A percentile compares a stretch with the other conserved stretches of the same genome.
These are phyloP conservation scores for Aphelinus atriplicis DNA, from an alignment of 1,140 invertebrate genomes.

Conservation along the genomic window DNA sequence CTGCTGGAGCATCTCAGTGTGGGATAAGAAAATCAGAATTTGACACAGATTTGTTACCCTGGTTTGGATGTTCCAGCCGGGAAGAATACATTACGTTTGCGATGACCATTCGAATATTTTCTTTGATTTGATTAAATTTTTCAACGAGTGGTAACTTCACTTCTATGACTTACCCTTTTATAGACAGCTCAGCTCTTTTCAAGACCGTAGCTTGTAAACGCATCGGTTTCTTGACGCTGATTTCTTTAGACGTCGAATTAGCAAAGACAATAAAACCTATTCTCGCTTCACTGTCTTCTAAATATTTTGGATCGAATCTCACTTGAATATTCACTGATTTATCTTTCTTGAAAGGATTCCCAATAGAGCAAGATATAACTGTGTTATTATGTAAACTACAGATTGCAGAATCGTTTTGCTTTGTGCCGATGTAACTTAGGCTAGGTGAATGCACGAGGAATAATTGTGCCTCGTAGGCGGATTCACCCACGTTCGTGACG, in stretches of 20 bases:
- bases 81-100: too few species aligned
- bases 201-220: constrained; percentile 75
- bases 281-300: constrained; percentile 75
- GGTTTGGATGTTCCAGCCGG: too few species aligned
- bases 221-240: constrained; percentile 68
- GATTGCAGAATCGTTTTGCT: constrained; percentile 68
- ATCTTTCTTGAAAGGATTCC: constrained; percentile 86
- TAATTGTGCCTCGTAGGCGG: constrained; percentile 90
- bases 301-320: constrained; percentile 80
- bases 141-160: background rate
- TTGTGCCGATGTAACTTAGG: constrained; percentile 81
- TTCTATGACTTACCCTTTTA: constrained; percentile 75
- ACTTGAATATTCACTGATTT: constrained; percentile 72
- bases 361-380: constrained; percentile 81
- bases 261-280: constrained; percentile 80
- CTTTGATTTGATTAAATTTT: constrained; percentile 2
- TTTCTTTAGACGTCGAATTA: constrained; percentile 87
- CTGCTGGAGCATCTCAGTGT: too few species aligned
- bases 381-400: constrained; percentile 80
- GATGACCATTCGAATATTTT: too few species aligned
- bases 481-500: constrained; percentile 83
- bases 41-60: too few species aligned
- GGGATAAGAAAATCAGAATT: too few species aligned
- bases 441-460: constrained; percentile 81
- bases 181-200: constrained; percentile 82